Evolutionary conservation across 1,140 invertebrate species (phyloP).

Genomic region (Lepidurus packardi): DNA sequence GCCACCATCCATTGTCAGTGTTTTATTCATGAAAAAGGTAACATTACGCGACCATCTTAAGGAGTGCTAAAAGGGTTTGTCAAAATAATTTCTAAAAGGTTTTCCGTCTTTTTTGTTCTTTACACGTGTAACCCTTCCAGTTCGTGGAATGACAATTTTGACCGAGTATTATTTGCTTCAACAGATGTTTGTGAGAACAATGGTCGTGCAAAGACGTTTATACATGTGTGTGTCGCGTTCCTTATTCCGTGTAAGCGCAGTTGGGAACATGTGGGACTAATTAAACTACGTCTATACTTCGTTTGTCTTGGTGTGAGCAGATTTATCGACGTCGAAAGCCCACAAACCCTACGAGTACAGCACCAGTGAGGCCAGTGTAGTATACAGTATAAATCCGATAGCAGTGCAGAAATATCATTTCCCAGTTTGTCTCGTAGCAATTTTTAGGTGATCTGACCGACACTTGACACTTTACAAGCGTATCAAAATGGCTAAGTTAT

Average conservation of each 20-base stretch:
- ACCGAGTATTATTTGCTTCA: not conserved
- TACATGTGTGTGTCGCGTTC: not conserved
- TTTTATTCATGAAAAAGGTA: no score
- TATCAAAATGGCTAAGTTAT: not conserved
- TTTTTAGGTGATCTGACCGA: not conserved
- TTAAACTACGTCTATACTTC: constrained; percentile 6
- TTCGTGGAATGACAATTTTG: not conserved
- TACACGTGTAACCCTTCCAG: not conserved
- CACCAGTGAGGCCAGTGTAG: not conserved
- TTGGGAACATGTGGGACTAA: not conserved
- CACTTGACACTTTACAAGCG: not conserved
- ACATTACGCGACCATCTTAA: no score
- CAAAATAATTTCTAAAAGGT: no score
- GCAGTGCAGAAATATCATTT: not conserved
- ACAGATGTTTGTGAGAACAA: constrained; percentile 1
- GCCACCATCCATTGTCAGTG: no score
- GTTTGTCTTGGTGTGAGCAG: not conserved
- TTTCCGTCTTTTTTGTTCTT: not conserved
- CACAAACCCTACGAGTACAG: not conserved
- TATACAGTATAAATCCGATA: not conserved
- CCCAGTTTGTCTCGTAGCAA: not conserved
- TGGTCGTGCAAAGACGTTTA: not conserved
- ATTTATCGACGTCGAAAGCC: not conserved
- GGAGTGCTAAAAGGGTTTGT: no score
- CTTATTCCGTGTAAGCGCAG: not conserved